These are phyloP conservation scores for Stenolophus ochropezus DNA, from an alignment of 2,888 invertebrate genomes.

Conservation along the genomic window DNA sequence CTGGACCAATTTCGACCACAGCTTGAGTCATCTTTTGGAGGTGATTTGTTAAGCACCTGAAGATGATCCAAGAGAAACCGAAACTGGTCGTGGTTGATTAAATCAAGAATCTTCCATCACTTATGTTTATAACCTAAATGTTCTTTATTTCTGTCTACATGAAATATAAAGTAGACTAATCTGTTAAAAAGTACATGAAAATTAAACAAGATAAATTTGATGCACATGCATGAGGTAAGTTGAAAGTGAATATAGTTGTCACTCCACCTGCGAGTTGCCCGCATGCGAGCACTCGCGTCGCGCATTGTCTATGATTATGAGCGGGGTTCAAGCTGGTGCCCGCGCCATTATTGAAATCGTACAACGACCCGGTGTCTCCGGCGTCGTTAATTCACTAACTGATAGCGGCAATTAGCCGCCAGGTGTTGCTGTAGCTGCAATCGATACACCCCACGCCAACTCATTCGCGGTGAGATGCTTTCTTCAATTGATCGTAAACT, in stretches of 20 bases:
- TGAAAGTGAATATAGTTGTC: neutral
- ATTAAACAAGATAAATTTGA: too few relatives aligned
- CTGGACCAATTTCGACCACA: too few relatives aligned
- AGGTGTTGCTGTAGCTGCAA: constrained; percentile 17
- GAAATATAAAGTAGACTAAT: too few relatives aligned
- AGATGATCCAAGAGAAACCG: too few relatives aligned
- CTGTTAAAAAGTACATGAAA: too few relatives aligned
- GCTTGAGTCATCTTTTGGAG: too few relatives aligned
- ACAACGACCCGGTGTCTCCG: constrained; percentile 19
- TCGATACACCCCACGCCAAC: constrained; percentile 12
- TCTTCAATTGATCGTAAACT: constrained; percentile 27
- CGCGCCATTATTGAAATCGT: constrained; percentile 50
- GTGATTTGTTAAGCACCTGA: too few relatives aligned
- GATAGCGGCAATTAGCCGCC: constrained; percentile 25
- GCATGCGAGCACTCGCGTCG: neutral
- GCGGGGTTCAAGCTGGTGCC: constrained; percentile 46
- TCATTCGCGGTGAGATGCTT: neutral
- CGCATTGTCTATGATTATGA: constrained; percentile 41
- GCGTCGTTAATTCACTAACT: constrained; percentile 18
- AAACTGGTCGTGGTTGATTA: too few relatives aligned
- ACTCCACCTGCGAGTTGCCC: constrained; percentile 12
- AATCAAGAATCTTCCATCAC: too few relatives aligned
- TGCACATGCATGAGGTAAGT: too few relatives aligned
- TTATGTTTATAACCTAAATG: too few relatives aligned
- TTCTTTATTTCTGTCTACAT: too few relatives aligned